These are phyloP conservation scores for Sinodicranocentrus sp. DNA, from an alignment of 2,888 invertebrate species.

Conservation along the genomic window DNA sequence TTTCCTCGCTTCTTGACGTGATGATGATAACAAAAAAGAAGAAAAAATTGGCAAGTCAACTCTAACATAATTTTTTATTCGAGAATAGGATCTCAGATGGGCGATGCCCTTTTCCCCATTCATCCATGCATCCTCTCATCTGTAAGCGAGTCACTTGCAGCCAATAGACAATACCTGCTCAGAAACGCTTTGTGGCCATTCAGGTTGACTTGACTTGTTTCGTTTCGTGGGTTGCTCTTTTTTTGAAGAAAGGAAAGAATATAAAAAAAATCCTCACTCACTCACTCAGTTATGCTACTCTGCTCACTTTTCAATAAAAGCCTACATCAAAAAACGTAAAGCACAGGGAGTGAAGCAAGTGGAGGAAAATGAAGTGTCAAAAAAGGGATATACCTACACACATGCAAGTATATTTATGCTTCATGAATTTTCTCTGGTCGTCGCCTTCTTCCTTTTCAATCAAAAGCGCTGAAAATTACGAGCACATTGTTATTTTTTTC, in stretches of 20 bases:
- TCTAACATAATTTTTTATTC: neutral
- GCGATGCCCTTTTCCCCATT: conserved; percentile 64
- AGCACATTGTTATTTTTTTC: conserved; percentile 6
- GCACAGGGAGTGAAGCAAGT: neutral
- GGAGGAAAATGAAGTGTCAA: neutral
- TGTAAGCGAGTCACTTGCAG: conserved; percentile 21
- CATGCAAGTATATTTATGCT: conserved; percentile 38
- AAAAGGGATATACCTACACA: too few relatives aligned
- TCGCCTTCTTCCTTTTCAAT: conserved; percentile 24
- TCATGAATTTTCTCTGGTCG: conserved; percentile 31
- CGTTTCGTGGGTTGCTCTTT: neutral
- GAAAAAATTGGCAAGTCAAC: too few relatives aligned
- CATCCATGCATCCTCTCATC: conserved; percentile 49
- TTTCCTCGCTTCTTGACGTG: too few relatives aligned
- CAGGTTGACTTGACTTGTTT: conserved; percentile 52
- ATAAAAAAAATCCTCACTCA: too few relatives aligned
- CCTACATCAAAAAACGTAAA: neutral
- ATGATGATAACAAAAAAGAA: too few relatives aligned
- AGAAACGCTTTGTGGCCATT: conserved; percentile 63
- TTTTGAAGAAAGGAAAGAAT: too few relatives aligned
- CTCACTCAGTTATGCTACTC: neutral
- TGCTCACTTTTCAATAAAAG: neutral
- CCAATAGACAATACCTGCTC: conserved; percentile 31
- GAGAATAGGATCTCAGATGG: conserved; percentile 28
- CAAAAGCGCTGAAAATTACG: conserved; percentile 21